Evolutionary conservation across 2,797 vertebrate genomes (phyloP), one percentile per base, ranked within the genome.

Genomic region (Anisognathus igniventris): DNA sequence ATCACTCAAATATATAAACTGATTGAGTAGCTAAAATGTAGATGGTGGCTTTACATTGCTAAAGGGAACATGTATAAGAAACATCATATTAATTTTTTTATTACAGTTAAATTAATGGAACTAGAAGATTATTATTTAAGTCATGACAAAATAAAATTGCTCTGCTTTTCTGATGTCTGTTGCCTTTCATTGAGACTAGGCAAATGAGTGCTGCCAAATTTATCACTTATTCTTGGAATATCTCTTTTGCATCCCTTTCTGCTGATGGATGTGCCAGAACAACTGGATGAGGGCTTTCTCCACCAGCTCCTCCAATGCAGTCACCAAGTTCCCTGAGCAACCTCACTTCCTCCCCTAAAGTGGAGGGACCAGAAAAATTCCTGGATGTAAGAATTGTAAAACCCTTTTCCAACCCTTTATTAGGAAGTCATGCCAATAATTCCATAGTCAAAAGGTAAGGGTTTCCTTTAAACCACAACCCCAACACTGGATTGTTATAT

Each of bases 171-270:
- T 94, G 68, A 40, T 39, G 33, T 57, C 68, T 92, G 50, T 71
- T 90, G 91, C 61, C 27, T 50, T 89, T 92, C 78, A 62, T 5
- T 68, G 48, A 70, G 57, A 76, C 33, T 13, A 50, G 44, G 21
- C 31, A 86, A 44, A 35, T 9, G 33, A 94, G 28, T 1, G 2
- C n/a, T 90, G 45, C 73, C 72, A 89, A 85, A 92, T 65, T 65
- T 85, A 74, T 62, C 48, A 53, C 35, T 85, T 66, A 50, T 74
- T 73, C 60, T 86, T 87, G 79, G 72, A 95, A 78, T 71, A 68
- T 86, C 83, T 92, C 44, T 77, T 95, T 93, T 89, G 14, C 39
- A 90, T 86, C 83, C 68, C 86, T 91, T 74, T 70, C n/a, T 50
- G 15, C 28, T 85, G 40, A 48, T 21, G 33, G 33, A 54, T 70